phyloP scores from a whole-genome alignment of 2,113 vertebrate genomes.

The Opisthocomus hoazin region DNA sequence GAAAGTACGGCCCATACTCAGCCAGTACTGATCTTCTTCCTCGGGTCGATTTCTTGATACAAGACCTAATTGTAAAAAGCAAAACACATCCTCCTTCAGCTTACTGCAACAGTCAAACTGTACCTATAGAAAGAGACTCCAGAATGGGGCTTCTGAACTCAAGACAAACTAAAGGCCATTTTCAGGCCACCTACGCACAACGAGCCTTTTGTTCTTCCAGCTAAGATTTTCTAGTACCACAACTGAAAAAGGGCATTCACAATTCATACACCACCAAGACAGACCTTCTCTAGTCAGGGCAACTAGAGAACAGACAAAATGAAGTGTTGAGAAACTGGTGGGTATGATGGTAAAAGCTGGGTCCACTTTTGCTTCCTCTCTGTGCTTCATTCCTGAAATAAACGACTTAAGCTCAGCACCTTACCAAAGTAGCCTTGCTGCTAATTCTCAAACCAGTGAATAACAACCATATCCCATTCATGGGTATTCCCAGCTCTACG shows the following conservation, averaged over 20 bases:
- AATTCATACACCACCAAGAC: not conserved
- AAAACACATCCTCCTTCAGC: not conserved
- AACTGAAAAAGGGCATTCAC: not conserved
- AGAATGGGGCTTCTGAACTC: not conserved
- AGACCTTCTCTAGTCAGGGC: not conserved
- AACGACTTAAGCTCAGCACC: not conserved
- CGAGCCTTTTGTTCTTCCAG: not conserved
- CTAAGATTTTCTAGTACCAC: not conserved
- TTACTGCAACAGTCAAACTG: not conserved
- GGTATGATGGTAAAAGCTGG: not conserved
- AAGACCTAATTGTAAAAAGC: slow-evolving; percentile 73
- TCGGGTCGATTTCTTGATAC: slow-evolving; percentile 87
- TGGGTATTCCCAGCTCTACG: not conserved
- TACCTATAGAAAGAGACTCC: not conserved
- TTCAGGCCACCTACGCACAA: not conserved
- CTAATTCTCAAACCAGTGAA: not conserved
- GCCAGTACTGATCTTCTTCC: slow-evolving; percentile 93
- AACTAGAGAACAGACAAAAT: not conserved
- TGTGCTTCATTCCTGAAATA: not conserved
- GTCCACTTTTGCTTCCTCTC: not conserved
- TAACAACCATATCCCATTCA: not conserved
- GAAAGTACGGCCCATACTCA: slow-evolving; percentile 97
- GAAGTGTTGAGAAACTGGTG: not conserved
- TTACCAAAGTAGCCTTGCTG: not conserved
- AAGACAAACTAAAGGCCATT: not conserved